Base-by-base conservation (phyloP, 2,888 invertebrate species). In the Argyresthia albistria region DNA sequence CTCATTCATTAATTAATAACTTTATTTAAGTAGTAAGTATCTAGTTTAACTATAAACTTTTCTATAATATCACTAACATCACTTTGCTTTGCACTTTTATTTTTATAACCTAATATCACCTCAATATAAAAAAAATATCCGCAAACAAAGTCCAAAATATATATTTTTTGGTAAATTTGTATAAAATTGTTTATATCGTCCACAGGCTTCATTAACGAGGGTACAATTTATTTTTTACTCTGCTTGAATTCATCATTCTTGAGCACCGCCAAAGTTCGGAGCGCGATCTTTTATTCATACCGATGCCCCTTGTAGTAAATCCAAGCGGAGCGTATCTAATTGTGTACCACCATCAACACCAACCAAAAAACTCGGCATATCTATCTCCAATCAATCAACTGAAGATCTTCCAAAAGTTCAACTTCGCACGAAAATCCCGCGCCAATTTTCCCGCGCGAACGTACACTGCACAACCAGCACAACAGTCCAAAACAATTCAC, bases 271-370 rank as follows among this genome's bases (percentile, higher is more conserved):
- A 74, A 74, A 73, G 67, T 63, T 69, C 69, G 61, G 62, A 62
- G 43, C 11, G 46, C 59, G 62, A 67, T 72, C 75, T 79, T 77
- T 82, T 77, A 79, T 76, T 77, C 79, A 80, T 80, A 64, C 69
- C 75, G 69, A 68, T 69, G 69, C 76, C 79, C 81, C 79, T 78
- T 68, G 67, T 66, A 70, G 64, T 68, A 67, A 78, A 74, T 71
- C 68, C 62, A 69, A 78, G 77, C 76, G 69, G 68, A 70, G 70
- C 80, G 76, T 70, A 68, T 74, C 81, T 80, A 84, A 86, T 84
- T 76, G 78, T 65, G 65, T 73, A 69, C 84, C 84, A 84, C n/a
- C 72, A 80, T 84, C 77, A 78, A 70, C 66, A 72, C 75, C 73
- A 67, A 25, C 25, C 74, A 69, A 67, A 60, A 69, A 65, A 73